Conservation (phyloP, 2,113 vertebrate species). For the Mesoclemmys tuberculata region DNA sequence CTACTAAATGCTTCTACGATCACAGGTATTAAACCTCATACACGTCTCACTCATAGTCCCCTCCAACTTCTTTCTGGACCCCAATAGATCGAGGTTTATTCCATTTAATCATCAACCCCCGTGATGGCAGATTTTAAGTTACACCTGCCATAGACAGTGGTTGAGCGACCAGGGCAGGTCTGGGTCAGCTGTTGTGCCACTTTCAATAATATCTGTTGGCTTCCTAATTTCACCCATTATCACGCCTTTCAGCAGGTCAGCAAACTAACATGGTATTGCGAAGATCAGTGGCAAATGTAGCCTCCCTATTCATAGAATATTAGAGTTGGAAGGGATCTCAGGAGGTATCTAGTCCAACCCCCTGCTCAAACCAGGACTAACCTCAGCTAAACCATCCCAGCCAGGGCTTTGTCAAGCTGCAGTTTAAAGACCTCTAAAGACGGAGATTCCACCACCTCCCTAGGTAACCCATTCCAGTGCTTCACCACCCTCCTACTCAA, state of each 20-base stretch:
- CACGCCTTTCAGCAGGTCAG: too few species aligned
- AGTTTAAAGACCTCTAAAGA: too few species aligned
- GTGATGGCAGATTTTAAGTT: not conserved
- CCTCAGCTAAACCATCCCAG: too few species aligned
- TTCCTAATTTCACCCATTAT: not conserved
- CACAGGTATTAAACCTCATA: not conserved
- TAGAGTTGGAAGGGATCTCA: too few species aligned
- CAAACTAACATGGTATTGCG: not conserved
- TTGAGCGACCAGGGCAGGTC: not conserved
- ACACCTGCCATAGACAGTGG: not conserved
- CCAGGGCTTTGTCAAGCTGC: too few species aligned
- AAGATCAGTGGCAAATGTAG: not conserved
- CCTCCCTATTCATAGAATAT: not conserved
- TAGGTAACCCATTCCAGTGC: too few species aligned
- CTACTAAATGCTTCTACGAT: not conserved
- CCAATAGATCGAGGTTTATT: not conserved
- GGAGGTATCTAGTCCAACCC: too few species aligned
- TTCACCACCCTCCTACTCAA: too few species aligned
- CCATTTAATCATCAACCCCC: not conserved
- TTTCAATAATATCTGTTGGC: not conserved
- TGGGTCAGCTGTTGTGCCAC: too few species aligned
- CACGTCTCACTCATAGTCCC: fast-evolving
- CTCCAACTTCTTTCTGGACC: not conserved
- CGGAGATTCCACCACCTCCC: too few species aligned
- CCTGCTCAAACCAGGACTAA: too few species aligned